Base-by-base conservation (phyloP, 2,113 vertebrate species). In the Megalops atlanticus region DNA sequence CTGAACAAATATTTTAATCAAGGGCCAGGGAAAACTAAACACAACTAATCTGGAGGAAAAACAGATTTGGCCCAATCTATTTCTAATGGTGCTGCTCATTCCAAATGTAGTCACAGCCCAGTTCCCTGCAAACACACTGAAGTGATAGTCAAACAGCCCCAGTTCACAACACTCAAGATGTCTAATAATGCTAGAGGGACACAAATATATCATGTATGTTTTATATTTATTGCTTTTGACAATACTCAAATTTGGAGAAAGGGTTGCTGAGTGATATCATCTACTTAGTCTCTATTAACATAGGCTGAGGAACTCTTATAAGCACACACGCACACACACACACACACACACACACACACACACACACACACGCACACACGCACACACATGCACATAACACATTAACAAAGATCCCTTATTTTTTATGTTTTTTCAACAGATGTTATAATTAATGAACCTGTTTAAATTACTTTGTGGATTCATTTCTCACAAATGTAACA, bases 141-240 rank as follows among this genome's bases (percentile, higher is more conserved):
- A 64, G 58, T 64, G 58, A 64, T 64, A 31, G 58, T 64, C 58
- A 64, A 64, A 64, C 31, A 64, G n/a, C 58, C 58, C 31, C 58
- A 64, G 58, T 64, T n/a, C n/a, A n/a, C 24, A 64, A 24, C n/a
- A n/a, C 43, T 45, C 43, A 6, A 14, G 7, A 45, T 10, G 7
- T 45, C 43, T 45, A 45, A 45, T 45, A 14, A 45, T 45, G 43
- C 43, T 45, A 14, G 43, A 45, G 43, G 1, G 43, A 45, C 6
- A 45, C 14, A 6, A 45, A 10, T 45, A 45, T 45, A 45, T 45
- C 43, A 6, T 45, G 14, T 45, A 45, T 45, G 43, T 45, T 45
- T 45, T 45, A n/a, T 45, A 45, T 45, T 45, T 45, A 45, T 45
- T 10, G 7, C 14, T 14, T 45, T 45, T 14, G 0, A n/a, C n/a